Evolutionary conservation across 2,888 invertebrate species (phyloP), one percentile per base, ranked within the genome.

Genomic region (Ephialtes manifestator): DNA sequence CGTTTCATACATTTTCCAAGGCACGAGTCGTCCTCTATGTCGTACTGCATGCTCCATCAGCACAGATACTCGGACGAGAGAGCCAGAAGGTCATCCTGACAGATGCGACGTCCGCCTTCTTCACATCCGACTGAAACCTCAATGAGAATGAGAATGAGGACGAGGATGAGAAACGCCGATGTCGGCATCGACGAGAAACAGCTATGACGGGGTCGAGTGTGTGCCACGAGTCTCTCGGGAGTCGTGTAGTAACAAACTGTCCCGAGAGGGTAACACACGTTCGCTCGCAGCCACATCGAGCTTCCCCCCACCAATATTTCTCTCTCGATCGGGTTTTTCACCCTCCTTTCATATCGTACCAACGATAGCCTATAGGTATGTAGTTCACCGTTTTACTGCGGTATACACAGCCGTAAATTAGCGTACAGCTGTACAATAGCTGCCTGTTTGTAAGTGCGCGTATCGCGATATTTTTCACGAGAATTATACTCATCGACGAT

Each of bases 231-330:
- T 93, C 93, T 90, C 93, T 83, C 74, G 93, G 92, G 93, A 92
- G 89, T 91, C 88, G 88, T 89, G 89, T 88, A 87, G 90, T 90
- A 91, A 92, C 93, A 93, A 93, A 93, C 91, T 90, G 89, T 93
- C 93, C 93, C 93, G 84, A 79, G 90, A 86, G 91, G 88, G 88
- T 86, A 65, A 83, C 81, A 63, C 60, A 85, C 85, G 88, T 84
- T 88, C 88, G 81, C 86, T 81, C 84, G 77, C 78, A 48, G 85
- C 43, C 28, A 80, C 70, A 65, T 39, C 60, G 79, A 86, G 81
- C 85, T 86, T 71, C 20, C 24, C 24, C 18, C 63, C 35, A 20
- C 75, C 82, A 60, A 55, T 79, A 70, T 79, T 68, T 78, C 74
- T 82, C 74, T 60, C 80, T 53, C 86, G 63, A 81, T 74, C 79